Evolutionary conservation across 2,888 invertebrate genomes (phyloP), one percentile per base, ranked within the genome.

Genomic region (Vandiemenella viatica): DNA sequence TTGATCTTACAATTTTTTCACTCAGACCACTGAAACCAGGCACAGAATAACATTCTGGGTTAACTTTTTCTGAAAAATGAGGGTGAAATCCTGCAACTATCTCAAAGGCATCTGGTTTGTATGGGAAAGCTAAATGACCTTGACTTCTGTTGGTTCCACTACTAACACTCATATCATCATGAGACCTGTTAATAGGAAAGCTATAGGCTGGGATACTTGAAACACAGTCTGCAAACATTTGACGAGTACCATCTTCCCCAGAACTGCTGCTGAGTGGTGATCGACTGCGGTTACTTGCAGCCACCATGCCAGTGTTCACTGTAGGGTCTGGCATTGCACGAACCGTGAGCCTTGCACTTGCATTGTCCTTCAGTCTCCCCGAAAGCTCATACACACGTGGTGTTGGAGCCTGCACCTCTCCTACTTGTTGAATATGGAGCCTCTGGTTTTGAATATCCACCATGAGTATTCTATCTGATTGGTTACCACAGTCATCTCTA

Each of bases 401-500:
- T 41, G 47, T 50, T 6, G 47, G 44, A 18, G 46, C 43, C 52
- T 56, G 45, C 54, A n/a, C 22, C 17, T 49, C 49, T 16, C 46
- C 45, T 51, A 56, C 52, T 53, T 55, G 48, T 55, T 62, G 61
- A 44, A 61, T 59, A 45, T 63, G 62, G 26, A 62, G 53, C 26
- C 61, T 51, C 48, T 61, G 61, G 53, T 63, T 61, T 38, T 48
- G 50, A 61, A 84, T 84, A 61, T 87, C 86, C 0, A 84, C 83
- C 0, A 83, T 79, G 23, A 84, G 64, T 58, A 87, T 86, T 50
- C 86, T 71, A 63, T 87, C 88, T 0, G 85, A 84, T 46, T 87
- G 79, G 60, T 85, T 85, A 8, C 83, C 79, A 58, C 83, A 83
- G 59, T 92, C 90, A 59, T 91, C 91, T 55, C 89, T 79, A 60